Conservation (phyloP, 2,888 invertebrate genomes). For the Formica aserva region DNA sequence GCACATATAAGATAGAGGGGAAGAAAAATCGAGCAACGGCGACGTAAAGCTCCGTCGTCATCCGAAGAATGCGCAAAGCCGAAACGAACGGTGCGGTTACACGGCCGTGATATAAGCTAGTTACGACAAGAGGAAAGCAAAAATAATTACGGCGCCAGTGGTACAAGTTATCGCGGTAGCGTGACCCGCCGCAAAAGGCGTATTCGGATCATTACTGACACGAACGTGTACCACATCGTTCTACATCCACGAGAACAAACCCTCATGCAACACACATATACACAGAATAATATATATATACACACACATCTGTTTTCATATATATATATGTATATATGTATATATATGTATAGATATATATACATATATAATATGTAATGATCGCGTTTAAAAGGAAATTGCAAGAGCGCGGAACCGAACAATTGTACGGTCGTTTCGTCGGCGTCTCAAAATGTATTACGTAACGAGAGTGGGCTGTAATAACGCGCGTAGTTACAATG, state of each 20-base stretch:
- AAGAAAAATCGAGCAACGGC: neutral
- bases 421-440: slow-evolving; percentile 46
- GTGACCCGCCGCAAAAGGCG: slow-evolving; percentile 67
- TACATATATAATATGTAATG: slow-evolving; percentile 28
- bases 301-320: neutral
- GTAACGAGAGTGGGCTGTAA: neutral
- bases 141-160: slow-evolving; percentile 67
- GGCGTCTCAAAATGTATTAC: slow-evolving; percentile 42
- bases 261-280: slow-evolving; percentile 35
- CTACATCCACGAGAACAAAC: slow-evolving; percentile 41
- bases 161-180: slow-evolving; percentile 72
- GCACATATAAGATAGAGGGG: neutral
- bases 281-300: neutral
- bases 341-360: neutral
- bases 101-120: slow-evolving; percentile 45
- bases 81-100: slow-evolving; percentile 26
- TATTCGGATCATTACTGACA: slow-evolving; percentile 75
- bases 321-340: neutral
- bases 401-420: slow-evolving; percentile 43
- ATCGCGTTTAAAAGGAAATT: slow-evolving; percentile 64
- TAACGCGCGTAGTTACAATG: slow-evolving; percentile 5
- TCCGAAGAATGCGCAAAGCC: slow-evolving; percentile 41
- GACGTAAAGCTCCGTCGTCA: slow-evolving; percentile 8
- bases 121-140: slow-evolving; percentile 53
- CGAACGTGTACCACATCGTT: slow-evolving; percentile 70